Conservation (phyloP, 2,888 invertebrate species). For the Patella depressa region DNA sequence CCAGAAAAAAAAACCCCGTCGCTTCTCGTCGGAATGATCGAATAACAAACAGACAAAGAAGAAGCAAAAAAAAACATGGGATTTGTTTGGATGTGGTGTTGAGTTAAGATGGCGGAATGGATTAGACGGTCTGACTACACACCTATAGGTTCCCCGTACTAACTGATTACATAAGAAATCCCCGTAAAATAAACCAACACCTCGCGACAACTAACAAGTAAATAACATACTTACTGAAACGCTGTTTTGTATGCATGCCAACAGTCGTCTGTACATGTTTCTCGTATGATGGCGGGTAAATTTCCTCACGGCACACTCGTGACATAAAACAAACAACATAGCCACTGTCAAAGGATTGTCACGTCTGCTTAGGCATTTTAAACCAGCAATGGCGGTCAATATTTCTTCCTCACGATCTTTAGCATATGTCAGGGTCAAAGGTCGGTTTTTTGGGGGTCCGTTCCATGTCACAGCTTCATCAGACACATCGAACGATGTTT, state of each 20-base stretch:
- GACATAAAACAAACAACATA: constrained; percentile 54
- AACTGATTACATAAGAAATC: constrained; percentile 1
- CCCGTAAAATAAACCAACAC: constrained; percentile 3
- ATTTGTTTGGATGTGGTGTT: not conserved
- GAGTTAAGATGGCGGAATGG: not conserved
- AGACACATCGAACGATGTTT: constrained; percentile 26
- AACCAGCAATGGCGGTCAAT: constrained; percentile 51
- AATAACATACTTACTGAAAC: constrained; percentile 50
- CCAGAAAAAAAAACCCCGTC: no score
- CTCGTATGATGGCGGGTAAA: constrained; percentile 50
- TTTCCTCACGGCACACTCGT: constrained; percentile 54
- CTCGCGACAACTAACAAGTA: not conserved
- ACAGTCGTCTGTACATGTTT: constrained; percentile 48
- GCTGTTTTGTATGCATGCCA: constrained; percentile 47
- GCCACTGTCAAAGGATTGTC: constrained; percentile 53
- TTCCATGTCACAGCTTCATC: constrained; percentile 23
- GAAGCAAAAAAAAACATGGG: not conserved
- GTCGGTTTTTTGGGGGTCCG: constrained; percentile 37
- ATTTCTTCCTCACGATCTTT: constrained; percentile 60
- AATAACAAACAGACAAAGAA: not conserved
- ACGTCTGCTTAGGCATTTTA: constrained; percentile 46
- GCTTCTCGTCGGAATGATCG: no score
- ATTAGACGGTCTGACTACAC: not conserved
- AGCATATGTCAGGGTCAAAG: constrained; percentile 47
- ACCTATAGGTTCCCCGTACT: not conserved